Percentiles rank a stretch among this genome's conserved stretches.
phyloP scores from a whole-genome alignment of 2,888 invertebrate genomes.

The Nowickia ferox region DNA sequence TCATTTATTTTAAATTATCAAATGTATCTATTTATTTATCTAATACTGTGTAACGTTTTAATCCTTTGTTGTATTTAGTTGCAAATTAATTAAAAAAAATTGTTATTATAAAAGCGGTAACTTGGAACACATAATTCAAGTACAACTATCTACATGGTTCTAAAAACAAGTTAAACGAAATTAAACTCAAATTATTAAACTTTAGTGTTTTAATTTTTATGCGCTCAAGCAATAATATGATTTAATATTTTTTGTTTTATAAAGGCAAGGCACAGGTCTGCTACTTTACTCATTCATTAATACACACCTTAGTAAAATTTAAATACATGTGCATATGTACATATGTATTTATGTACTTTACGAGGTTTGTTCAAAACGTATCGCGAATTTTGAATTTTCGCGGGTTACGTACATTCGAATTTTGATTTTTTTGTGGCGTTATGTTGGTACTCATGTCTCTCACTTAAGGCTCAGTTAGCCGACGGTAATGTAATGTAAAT shows the following conservation, averaged over 20 bases:
- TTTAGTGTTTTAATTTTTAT: not conserved
- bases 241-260: slow-evolving; percentile 9
- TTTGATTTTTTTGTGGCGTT: no score
- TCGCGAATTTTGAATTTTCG: no score
- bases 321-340: not conserved
- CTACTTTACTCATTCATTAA: slow-evolving; percentile 15
- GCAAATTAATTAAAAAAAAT: not conserved
- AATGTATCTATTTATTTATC: not conserved
- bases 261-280: slow-evolving; percentile 18
- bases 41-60: not conserved
- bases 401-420: no score
- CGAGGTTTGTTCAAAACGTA: no score
- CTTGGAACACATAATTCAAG: slow-evolving; percentile 2
- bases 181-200: not conserved
- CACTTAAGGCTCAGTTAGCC: no score
- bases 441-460: no score
- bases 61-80: not conserved
- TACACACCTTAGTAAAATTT: slow-evolving; percentile 14
- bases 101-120: not conserved
- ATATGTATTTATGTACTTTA: not conserved
- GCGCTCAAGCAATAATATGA: not conserved
- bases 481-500: no score
- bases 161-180: not conserved
- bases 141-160: not conserved
- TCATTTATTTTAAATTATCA: not conserved